Conservation (phyloP, 2,113 vertebrate genomes). For the Danionella cerebrum region DNA sequence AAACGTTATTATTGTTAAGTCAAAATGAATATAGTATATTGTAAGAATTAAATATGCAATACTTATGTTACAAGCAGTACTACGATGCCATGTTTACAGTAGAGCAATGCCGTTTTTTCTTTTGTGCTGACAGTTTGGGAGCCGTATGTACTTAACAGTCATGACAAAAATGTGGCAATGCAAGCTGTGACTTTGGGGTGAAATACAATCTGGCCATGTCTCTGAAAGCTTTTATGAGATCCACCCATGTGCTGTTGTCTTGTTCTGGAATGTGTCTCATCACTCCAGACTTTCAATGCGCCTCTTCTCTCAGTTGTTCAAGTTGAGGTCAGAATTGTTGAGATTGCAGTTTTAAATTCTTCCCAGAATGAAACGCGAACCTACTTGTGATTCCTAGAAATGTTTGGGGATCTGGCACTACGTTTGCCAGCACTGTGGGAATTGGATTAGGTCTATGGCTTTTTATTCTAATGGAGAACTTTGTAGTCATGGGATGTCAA, state of each 20-base stretch:
- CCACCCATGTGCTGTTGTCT: not conserved
- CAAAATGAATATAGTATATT: no score
- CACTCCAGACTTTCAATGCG: not conserved
- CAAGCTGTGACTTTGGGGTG: not conserved
- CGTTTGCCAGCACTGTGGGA: constrained; percentile 26
- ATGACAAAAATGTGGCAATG: not conserved
- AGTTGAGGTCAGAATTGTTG: not conserved
- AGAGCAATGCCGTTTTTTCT: not conserved
- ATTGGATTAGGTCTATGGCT: constrained; percentile 25
- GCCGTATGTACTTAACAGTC: not conserved
- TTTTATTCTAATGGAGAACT: constrained; percentile 14
- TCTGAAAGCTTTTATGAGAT: not conserved
- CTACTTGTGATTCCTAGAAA: not conserved
- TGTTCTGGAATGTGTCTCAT: not conserved
- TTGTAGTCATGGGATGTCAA: constrained; percentile 56
- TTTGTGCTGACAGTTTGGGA: not conserved
- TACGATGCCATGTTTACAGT: not conserved
- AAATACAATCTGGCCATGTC: not conserved
- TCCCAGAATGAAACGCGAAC: not conserved
- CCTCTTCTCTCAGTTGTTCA: not conserved
- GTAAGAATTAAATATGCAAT: no score
- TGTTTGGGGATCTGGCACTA: not conserved
- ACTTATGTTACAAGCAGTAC: no score
- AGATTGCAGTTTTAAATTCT: not conserved
- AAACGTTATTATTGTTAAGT: no score